A percentile compares a stretch with the other conserved stretches of the same genome.
Evolutionary conservation across 2,888 invertebrate species (phyloP).

Genomic region (Sinodicranocentrus sp.): DNA sequence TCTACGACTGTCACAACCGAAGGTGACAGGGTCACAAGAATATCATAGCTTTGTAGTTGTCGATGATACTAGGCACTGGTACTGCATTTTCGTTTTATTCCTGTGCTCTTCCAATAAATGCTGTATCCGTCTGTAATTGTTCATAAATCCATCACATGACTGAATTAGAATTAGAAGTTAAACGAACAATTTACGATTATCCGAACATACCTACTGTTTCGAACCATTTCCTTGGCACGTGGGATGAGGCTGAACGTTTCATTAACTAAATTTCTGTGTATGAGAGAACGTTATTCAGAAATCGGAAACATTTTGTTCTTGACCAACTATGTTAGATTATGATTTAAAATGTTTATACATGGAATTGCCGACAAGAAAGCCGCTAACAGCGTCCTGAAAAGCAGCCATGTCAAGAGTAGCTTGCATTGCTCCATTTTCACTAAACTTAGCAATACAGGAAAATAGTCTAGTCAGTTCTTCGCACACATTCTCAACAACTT

Average conservation of each 20-base stretch:
- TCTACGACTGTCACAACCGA: background rate
- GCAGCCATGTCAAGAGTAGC: slow-evolving; percentile 88
- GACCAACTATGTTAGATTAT: no score
- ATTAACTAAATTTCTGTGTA: slow-evolving; percentile 84
- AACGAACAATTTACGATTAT: no score
- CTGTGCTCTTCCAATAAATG: slow-evolving; percentile 80
- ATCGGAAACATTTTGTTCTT: no score
- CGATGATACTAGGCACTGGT: slow-evolving; percentile 68
- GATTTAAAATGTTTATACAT: slow-evolving; percentile 81
- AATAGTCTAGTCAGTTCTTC: slow-evolving; percentile 94
- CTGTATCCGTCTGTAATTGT: slow-evolving; percentile 82
- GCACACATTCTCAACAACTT: slow-evolving; percentile 93
- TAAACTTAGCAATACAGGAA: slow-evolving; percentile 86
- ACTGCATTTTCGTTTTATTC: slow-evolving; percentile 72
- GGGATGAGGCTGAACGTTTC: slow-evolving; percentile 91
- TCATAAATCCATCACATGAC: slow-evolving; percentile 45
- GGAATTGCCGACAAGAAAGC: slow-evolving; percentile 84
- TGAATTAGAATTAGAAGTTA: slow-evolving; percentile 1
- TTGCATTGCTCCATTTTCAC: slow-evolving; percentile 86
- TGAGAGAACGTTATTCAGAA: no score
- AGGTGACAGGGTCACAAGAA: background rate
- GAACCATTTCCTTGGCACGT: slow-evolving; percentile 80
- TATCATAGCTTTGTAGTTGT: slow-evolving; percentile 58
- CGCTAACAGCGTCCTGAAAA: slow-evolving; percentile 83
- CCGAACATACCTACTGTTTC: slow-evolving; percentile 82